phyloP scores from a whole-genome alignment of 1,140 invertebrate species.

The Drosophila hydei region DNA sequence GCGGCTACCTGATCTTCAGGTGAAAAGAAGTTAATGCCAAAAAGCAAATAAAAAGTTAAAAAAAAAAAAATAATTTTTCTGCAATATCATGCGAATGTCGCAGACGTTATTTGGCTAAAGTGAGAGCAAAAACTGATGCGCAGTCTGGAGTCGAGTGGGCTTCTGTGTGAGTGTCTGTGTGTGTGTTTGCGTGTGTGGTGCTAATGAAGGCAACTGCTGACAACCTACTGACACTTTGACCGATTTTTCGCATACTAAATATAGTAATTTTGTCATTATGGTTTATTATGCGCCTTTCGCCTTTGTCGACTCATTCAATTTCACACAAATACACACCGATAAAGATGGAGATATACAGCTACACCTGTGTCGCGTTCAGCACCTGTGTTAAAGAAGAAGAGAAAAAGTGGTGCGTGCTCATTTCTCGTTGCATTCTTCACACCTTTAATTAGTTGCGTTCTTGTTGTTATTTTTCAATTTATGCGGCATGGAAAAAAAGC shows the following conservation, averaged over 20 bases:
- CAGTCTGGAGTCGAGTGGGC: constrained; percentile 11
- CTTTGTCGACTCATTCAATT: constrained; percentile 43
- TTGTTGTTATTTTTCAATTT: constrained; percentile 15
- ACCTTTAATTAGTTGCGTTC: constrained; percentile 50
- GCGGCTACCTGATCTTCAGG: constrained; percentile 36
- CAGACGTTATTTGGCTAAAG: constrained; percentile 50
- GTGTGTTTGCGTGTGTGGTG: constrained; percentile 29
- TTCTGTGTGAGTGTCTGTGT: constrained; percentile 2
- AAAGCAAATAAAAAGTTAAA: constrained; percentile 3
- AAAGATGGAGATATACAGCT: neutral
- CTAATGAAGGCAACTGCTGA: constrained; percentile 65
- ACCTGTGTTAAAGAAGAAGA: too few species aligned
- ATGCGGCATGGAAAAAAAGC: neutral
- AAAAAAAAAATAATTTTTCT: constrained; percentile 34
- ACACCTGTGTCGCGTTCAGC: neutral
- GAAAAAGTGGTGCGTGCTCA: constrained; percentile 44
- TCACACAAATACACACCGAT: constrained; percentile 5
- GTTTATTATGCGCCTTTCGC: constrained; percentile 74
- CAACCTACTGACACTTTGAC: constrained; percentile 81
- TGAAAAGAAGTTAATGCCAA: constrained; percentile 77
- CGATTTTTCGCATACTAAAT: constrained; percentile 81
- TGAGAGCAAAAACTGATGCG: constrained; percentile 50
- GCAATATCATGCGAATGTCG: constrained; percentile 66
- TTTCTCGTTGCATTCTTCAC: constrained; percentile 61
- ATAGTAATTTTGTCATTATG: constrained; percentile 81